These are phyloP conservation scores for Caenorhabditis remanei DNA, from an alignment of 1,140 invertebrate species.

Conservation along the genomic window DNA sequence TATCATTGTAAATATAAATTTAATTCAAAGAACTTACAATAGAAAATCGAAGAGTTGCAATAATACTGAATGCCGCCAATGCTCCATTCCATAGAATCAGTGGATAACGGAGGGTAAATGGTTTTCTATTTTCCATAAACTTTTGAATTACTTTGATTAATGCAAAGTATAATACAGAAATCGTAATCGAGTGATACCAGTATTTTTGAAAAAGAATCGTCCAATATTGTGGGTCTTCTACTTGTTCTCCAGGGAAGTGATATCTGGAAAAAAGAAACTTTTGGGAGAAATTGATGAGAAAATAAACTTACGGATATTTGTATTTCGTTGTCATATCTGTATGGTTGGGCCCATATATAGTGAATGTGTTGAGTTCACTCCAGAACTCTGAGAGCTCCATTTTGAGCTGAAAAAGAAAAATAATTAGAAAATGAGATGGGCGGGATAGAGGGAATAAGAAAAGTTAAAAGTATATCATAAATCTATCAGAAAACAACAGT, in stretches of 20 bases:
- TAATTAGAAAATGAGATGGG: neutral
- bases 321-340: constrained; percentile 50
- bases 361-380: constrained; percentile 48
- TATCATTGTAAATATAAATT: neutral
- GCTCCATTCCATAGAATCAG: constrained; percentile 91
- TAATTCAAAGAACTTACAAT: constrained; percentile 81
- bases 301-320: constrained; percentile 18
- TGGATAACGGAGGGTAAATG: constrained; percentile 87
- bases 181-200: constrained; percentile 76
- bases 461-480: neutral
- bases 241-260: constrained; percentile 46
- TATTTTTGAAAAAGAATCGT: constrained; percentile 69
- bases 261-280: neutral
- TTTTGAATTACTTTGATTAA: constrained; percentile 81
- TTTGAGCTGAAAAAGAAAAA: constrained; percentile 22
- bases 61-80: constrained; percentile 88
- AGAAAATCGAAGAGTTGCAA: constrained; percentile 83
- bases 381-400: constrained; percentile 50
- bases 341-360: constrained; percentile 37
- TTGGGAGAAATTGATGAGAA: too few relatives aligned
- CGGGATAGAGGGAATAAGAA: neutral
- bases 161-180: constrained; percentile 75
- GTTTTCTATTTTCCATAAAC: constrained; percentile 89
- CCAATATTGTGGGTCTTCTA: constrained; percentile 47
- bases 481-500: too few relatives aligned